These are phyloP conservation scores for Dione vanillae DNA, from an alignment of 2,888 invertebrate genomes.

Conservation along the genomic window DNA sequence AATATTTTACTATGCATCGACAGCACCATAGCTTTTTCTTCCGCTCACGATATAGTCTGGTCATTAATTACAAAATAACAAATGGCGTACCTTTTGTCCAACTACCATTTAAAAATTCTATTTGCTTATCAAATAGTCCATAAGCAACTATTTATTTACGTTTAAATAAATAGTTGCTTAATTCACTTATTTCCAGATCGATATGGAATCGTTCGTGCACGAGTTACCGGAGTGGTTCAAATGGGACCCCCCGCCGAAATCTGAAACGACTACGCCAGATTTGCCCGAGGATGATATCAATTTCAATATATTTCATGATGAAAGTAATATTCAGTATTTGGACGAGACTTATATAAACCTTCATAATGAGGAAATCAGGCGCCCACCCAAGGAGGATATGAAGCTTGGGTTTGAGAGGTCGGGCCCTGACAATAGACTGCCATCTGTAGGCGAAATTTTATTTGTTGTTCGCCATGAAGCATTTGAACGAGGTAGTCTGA, in stretches of 20 bases:
- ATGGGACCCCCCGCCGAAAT: conserved; percentile 76
- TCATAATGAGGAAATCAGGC: conserved; percentile 78
- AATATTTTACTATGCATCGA: conserved; percentile 67
- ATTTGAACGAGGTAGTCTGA: conserved; percentile 86
- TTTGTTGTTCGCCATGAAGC: conserved; percentile 86
- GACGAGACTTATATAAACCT: conserved; percentile 78
- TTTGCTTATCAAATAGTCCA: conserved; percentile 50
- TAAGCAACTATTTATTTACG: too few relatives aligned
- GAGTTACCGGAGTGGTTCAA: conserved; percentile 77
- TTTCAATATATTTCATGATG: conserved; percentile 77
- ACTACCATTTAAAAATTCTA: conserved; percentile 59
- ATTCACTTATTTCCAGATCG: conserved; percentile 64
- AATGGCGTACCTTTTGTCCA: conserved; percentile 67
- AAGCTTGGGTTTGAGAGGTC: conserved; percentile 71
- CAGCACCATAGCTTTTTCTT: conserved; percentile 71
- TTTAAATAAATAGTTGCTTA: too few relatives aligned
- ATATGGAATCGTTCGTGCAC: conserved; percentile 72
- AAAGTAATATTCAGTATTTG: conserved; percentile 75
- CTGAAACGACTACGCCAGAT: conserved; percentile 75
- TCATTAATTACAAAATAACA: conserved; percentile 79
- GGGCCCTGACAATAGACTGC: conserved; percentile 73
- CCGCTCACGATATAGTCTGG: conserved; percentile 63
- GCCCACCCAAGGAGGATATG: conserved; percentile 69
- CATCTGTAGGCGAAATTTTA: conserved; percentile 80
- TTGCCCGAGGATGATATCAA: conserved; percentile 71